Conservation (phyloP, 2,113 vertebrate species). For the Ailuropoda melanoleuca region DNA sequence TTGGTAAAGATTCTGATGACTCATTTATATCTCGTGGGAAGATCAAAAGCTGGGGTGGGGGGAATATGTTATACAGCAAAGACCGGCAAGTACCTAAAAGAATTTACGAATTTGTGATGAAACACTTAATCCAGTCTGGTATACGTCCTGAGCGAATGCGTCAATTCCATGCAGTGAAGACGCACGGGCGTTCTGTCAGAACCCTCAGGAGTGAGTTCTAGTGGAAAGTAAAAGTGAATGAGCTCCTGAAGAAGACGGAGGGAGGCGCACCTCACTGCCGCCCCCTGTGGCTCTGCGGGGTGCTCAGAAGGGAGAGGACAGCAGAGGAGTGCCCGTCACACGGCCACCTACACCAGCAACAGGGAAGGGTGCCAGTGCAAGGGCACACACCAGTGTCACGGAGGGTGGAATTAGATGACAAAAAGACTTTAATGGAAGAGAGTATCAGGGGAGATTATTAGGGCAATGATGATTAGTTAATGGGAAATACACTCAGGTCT, state of each 20-base stretch:
- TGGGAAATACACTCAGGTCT: not conserved
- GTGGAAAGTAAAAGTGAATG: not conserved
- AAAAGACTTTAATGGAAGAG: not conserved
- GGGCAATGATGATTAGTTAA: not conserved
- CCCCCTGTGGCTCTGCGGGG: not conserved
- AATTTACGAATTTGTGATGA: not conserved
- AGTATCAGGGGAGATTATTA: not conserved
- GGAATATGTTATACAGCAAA: not conserved
- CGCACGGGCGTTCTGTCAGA: not conserved
- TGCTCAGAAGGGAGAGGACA: not conserved
- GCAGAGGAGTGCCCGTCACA: not conserved
- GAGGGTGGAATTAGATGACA: not conserved
- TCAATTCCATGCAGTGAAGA: not conserved
- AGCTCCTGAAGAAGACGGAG: not conserved
- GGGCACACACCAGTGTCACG: not conserved
- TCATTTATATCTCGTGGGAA: conserved; percentile 51
- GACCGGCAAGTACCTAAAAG: not conserved
- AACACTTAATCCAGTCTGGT: not conserved
- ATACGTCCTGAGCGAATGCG: not conserved
- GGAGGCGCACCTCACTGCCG: not conserved
- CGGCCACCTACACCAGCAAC: not conserved
- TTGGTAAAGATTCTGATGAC: not conserved
- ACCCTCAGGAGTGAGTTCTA: not conserved
- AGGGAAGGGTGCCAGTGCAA: not conserved
- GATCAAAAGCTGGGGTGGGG: not conserved